Percentiles rank a stretch among this genome's conserved stretches.
phyloP scores from a whole-genome alignment of 2,888 invertebrate species.

The Amiota minor region DNA sequence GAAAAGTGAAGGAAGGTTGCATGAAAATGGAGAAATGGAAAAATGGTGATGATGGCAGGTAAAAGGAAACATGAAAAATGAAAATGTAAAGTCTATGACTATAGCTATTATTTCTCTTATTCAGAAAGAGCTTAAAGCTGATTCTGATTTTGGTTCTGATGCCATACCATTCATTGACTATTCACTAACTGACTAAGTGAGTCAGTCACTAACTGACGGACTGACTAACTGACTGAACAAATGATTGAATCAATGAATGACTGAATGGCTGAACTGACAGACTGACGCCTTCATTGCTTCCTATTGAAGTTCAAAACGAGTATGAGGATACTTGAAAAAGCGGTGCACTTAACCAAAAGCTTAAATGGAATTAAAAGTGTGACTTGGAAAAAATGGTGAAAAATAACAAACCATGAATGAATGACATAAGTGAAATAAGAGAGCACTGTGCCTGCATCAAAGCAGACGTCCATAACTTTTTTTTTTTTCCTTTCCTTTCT shows the following conservation, averaged over 20 bases:
- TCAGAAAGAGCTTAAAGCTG: neutral
- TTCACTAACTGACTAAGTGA: neutral
- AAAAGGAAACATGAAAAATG: slow-evolving; percentile 37
- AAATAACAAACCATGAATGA: slow-evolving; percentile 4
- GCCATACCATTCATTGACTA: too few relatives aligned
- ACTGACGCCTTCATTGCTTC: neutral
- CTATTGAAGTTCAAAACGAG: slow-evolving; percentile 3
- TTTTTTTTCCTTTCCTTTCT: neutral
- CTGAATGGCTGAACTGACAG: too few relatives aligned
- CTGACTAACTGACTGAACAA: neutral
- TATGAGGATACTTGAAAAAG: slow-evolving; percentile 26
- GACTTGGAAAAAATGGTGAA: slow-evolving; percentile 13
- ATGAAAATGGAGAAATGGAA: slow-evolving; percentile 19
- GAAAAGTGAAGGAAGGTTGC: neutral
- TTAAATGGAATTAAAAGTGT: slow-evolving; percentile 28
- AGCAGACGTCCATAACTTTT: neutral
- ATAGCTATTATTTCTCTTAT: slow-evolving; percentile 32
- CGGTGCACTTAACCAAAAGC: slow-evolving; percentile 35
- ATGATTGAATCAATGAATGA: neutral
- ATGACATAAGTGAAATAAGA: neutral
- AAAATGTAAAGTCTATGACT: slow-evolving; percentile 40
- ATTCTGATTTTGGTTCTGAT: too few relatives aligned
- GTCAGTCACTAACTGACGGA: neutral
- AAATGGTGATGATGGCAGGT: neutral
- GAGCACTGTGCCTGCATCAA: neutral